Base-by-base conservation (phyloP, 2,797 vertebrate species). In the Lacerta agilis region DNA sequence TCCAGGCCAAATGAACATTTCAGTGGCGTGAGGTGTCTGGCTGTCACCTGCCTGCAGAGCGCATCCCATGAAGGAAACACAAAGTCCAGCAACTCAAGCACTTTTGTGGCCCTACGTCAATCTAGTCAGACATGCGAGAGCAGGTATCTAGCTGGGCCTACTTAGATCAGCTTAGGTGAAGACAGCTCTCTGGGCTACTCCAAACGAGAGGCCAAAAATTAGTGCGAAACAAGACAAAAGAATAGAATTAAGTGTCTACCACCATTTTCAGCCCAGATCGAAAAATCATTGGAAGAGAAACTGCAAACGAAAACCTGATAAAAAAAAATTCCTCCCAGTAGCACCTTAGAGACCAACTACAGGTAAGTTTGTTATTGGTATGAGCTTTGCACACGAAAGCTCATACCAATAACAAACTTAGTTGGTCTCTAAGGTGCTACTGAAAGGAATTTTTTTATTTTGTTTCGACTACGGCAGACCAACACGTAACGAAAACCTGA, bases 1-100 rank as follows among this genome's bases (percentile, higher is more conserved):
- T 76, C 73, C 67, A 94, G 79, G 45, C 80, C 75, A 87, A 85
- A 91, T 79, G 79, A 94, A 81, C 88, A 93, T 88, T 90, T 91
- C 90, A 90, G 82, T 82, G 66, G 85, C 91, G 23, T 75, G 38
- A 55, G 41, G 41, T 81, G 33, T 77, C 87, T 72, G 87, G 87
- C 79, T 61, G 79, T 93, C 87, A 91, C 88, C 88, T 89, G 82
- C 61, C 58, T 89, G 76, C 77, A 83, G 89, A 91, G 92, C 3
- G 36, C 72, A 33, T 38, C 71, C 41, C 38, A 45, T 66, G n/a
- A 64, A 73, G 8, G 15, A 55, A 66, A n/a, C 13, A 45, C 29
- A 79, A 79, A 61, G 1, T 8, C 18, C 36, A 33, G 11, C 36
- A 36, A 69, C 45, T 71, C 17, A 72, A 58, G 8, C 23, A 61